Conservation (phyloP, 2,113 vertebrate species). For the Macrotus californicus region DNA sequence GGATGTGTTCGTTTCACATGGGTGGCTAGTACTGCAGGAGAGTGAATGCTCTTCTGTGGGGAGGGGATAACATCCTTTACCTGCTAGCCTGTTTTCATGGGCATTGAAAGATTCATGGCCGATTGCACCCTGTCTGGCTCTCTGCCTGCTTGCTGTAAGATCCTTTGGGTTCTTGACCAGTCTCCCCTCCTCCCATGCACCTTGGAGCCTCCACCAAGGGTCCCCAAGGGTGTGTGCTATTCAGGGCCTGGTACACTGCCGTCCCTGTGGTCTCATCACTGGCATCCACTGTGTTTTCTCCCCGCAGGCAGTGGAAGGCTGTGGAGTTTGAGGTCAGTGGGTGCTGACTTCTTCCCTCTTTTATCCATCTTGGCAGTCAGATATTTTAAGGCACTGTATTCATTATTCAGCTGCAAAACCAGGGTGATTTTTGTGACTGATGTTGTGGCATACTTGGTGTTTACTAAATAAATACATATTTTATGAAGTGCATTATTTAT, state of each 20-base stretch:
- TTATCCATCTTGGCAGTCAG: constrained; percentile 9
- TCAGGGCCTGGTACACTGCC: neutral
- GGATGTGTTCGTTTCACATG: neutral
- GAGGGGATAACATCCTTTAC: constrained; percentile 35
- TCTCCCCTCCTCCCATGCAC: neutral
- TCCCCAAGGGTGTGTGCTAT: constrained; percentile 25
- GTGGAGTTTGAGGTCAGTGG: neutral
- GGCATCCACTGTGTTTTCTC: neutral
- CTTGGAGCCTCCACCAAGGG: neutral
- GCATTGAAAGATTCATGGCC: constrained; percentile 77
- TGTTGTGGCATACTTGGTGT: neutral
- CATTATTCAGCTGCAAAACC: constrained; percentile 40
- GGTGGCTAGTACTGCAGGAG: neutral
- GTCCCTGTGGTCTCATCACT: neutral
- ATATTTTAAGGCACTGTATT: neutral
- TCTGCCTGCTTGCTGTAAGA: constrained; percentile 39
- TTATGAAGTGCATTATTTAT: constrained; percentile 37
- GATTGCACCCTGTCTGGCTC: constrained; percentile 61
- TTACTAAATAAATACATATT: constrained; percentile 46
- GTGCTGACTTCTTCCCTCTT: constrained; percentile 13
- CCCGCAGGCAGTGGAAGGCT: neutral
- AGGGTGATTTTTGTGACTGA: constrained; percentile 25
- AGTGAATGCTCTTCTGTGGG: neutral
- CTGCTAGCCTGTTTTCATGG: constrained; percentile 47
- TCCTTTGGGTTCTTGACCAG: constrained; percentile 33